A percentile compares a stretch with the other conserved stretches of the same genome.
phyloP scores from a whole-genome alignment of 92 coral and sea anemone genomes.

The Pocillopora grandis region DNA sequence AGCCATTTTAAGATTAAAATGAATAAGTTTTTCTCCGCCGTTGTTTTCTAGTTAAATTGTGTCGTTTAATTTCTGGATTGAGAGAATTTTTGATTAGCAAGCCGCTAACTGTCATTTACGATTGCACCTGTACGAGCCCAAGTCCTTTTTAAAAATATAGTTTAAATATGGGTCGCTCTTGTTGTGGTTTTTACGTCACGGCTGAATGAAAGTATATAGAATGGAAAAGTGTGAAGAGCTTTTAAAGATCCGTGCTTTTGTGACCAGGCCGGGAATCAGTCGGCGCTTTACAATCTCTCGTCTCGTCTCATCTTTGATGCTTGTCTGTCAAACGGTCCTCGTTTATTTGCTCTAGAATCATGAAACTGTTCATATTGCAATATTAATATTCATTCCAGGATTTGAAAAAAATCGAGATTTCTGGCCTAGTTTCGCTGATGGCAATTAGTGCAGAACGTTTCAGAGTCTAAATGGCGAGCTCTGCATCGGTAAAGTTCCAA shows the following conservation, averaged over 20 bases:
- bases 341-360: slow-evolving; percentile 10
- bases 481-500: slow-evolving; percentile 5
- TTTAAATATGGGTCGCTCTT: background rate
- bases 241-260: background rate
- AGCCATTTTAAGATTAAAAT: background rate
- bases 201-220: slow-evolving; percentile 2
- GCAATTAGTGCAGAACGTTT: background rate
- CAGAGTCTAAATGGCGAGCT: slow-evolving; percentile 5
- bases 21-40: background rate
- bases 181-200: slow-evolving; percentile 25
- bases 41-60: background rate
- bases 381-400: background rate
- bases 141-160: background rate
- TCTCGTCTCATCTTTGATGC: background rate
- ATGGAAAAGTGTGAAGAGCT: background rate
- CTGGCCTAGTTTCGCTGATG: background rate
- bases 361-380: slow-evolving; percentile 6
- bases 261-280: background rate
- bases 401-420: background rate
- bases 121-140: slow-evolving; percentile 16
- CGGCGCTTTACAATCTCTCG: background rate
- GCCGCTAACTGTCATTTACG: background rate
- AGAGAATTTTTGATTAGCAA: slow-evolving; percentile 17
- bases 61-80: slow-evolving; percentile 19
- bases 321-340: slow-evolving; percentile 18